These are phyloP conservation scores for Symphodus melops DNA, from an alignment of 2,113 vertebrate species.

Conservation along the genomic window DNA sequence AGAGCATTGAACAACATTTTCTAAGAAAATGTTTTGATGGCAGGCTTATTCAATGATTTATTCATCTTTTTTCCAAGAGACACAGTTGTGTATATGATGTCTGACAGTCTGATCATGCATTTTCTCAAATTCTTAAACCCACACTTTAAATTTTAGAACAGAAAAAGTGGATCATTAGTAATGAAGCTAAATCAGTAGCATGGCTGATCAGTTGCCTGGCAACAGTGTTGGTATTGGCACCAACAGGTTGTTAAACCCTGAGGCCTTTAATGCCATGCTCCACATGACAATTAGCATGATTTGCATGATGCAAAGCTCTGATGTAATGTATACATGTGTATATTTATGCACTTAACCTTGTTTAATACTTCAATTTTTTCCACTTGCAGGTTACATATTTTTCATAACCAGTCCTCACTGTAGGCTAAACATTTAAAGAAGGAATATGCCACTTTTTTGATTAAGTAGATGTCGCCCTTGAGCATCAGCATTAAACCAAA, in stretches of 20 bases:
- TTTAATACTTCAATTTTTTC: too few relatives aligned
- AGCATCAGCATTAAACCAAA: too few relatives aligned
- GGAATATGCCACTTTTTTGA: too few relatives aligned
- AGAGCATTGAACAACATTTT: neutral
- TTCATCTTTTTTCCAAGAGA: neutral
- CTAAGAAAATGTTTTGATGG: neutral
- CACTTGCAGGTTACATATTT: too few relatives aligned
- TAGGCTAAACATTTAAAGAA: too few relatives aligned
- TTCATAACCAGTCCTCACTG: neutral
- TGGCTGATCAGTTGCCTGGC: constrained; percentile 66
- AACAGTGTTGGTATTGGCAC: constrained; percentile 62
- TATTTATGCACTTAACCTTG: too few relatives aligned
- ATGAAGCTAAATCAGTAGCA: constrained; percentile 28
- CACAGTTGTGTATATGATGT: neutral
- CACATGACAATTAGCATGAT: neutral
- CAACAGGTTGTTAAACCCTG: constrained; percentile 31
- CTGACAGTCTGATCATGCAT: neutral
- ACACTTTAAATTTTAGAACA: constrained; percentile 21
- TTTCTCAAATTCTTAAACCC: constrained; percentile 6
- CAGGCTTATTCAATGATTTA: neutral
- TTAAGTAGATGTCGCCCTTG: too few relatives aligned
- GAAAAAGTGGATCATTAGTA: constrained; percentile 42
- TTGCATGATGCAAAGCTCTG: too few relatives aligned
- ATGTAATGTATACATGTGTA: too few relatives aligned
- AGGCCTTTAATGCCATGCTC: constrained; percentile 6